Evolutionary conservation across 2,113 vertebrate genomes (phyloP), one percentile per base, ranked within the genome.

Genomic region (Hystrix brachyura): DNA sequence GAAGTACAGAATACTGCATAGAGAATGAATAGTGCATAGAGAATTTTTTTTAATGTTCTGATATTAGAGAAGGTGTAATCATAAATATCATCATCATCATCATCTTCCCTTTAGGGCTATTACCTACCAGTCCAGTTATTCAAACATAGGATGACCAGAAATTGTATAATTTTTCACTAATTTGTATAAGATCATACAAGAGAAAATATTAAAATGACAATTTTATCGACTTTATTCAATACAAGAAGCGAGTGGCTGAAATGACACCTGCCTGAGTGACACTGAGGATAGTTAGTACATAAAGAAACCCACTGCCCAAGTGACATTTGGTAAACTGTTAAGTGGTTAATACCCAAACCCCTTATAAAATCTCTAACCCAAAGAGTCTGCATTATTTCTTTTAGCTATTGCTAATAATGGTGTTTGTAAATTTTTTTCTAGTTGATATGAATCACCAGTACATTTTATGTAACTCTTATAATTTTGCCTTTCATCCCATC

Each of bases 401-500:
- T 18, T 4, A 51, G 38, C 25, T 13, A 69, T 51, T 64, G 43
- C 2, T 38, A 34, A 62, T 38, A 15, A 15, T 29, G 38, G 8
- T 57, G 65, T 94, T 67, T 60, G 19, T 19, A n/a, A 46, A 46
- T 1, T 94, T 83, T 94, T 83, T 78, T 18, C 19, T 65, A 19
- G 7, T 93, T 74, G 6, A 3, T 48, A 38, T 80, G 27, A 87
- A 74, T 67, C 51, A 6, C 18, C 13, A 43, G 43, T 62, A 27
- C 2, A 46, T 74, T 85, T 85, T 89, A 51, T 34, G 46, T 76
- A 55, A 89, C 6, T 94, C 71, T 84, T 46, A 78, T 64, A 83
- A 53, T 72, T 96, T 96, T 96, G 19, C n/a, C 65, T 92, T 89
- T 96, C 25, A 90, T 90, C 93, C 48, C 3, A 38, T 23, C 74